Conservation (phyloP, 2,113 vertebrate genomes). For the Oncorhynchus masou region DNA sequence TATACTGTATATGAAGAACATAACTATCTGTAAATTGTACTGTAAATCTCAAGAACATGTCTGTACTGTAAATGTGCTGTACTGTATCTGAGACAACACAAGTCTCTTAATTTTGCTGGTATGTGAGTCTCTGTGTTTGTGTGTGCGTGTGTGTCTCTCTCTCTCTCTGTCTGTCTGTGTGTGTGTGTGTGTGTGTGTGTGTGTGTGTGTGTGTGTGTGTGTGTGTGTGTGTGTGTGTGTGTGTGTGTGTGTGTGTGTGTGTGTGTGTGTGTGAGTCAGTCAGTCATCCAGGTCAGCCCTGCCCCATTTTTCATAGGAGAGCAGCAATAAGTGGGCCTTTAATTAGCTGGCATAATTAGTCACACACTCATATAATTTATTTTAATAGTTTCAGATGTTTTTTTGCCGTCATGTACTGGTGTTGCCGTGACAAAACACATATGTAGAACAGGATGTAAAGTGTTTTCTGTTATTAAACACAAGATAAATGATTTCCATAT, state of each 20-base stretch:
- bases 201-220: background rate
- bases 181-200: background rate
- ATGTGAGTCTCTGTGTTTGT: background rate
- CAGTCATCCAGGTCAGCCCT: slow-evolving; percentile 55
- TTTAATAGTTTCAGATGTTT: slow-evolving; percentile 14
- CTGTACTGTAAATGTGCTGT: background rate
- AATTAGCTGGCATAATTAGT: slow-evolving; percentile 71
- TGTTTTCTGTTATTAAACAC: too few relatives aligned
- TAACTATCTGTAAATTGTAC: too few relatives aligned
- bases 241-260: too few relatives aligned
- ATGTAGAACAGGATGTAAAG: too few relatives aligned
- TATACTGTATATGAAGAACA: too few relatives aligned
- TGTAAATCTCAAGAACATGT: too few relatives aligned
- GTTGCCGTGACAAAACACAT: slow-evolving; percentile 2
- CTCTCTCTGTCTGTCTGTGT: background rate
- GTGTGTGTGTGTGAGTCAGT: slow-evolving; percentile 21
- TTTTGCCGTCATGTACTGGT: background rate
- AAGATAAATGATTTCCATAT: too few relatives aligned
- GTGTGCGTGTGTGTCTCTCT: background rate
- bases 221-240: slow-evolving; percentile 1
- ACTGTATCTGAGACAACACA: too few relatives aligned
- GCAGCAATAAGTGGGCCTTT: slow-evolving; percentile 62
- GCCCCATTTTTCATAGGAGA: slow-evolving; percentile 53
- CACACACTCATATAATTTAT: background rate
- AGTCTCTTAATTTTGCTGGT: too few relatives aligned